Evolutionary conservation across 64 coral and sea anemone genomes (phyloP), one percentile per base, ranked within the genome.

Genomic region (Pachyseris speciosa): DNA sequence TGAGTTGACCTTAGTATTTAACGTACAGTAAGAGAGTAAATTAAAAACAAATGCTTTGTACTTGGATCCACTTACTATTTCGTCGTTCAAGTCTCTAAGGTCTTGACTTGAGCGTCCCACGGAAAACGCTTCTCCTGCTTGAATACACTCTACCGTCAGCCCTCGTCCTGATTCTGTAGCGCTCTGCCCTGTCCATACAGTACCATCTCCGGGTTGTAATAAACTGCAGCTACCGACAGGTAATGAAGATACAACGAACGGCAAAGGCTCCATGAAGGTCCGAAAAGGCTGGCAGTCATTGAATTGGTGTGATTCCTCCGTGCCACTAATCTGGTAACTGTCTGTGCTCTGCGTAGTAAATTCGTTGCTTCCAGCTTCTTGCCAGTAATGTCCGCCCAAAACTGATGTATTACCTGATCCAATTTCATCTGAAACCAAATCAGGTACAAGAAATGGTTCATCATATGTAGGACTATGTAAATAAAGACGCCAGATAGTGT

Each of bases 91-190:
- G 9, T 76, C 73, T 50, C 39, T 10, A 31, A 81, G 7, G 25
- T 81, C 77, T 81, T 81, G 52, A 81, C 33, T 81, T 81, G 77
- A 39, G 30, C 38, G 32, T 20, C 20, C 77, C 51, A 81, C 1
- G n/a, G 77, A 61, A 81, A 81, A 81, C 39, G 77, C 53, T 81
- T 81, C 77, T 38, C 77, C 53, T 13, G 52, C 77, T 81, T 81
- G 77, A 40, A 81, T 61, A 61, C 77, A 81, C 34, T 81, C 77
- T 36, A 81, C 33, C 26, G 77, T 58, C 53, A 81, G 2, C 52
- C 53, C 77, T 81, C 77, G 32, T 61, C 53, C 53, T 81, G 77
- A 38, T 20, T 61, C 77, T 27, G 53, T 34, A 61, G 29, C 51
- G 36, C 49, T 78, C 22, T 81, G 77, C 11, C 77, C 77, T 22